Evolutionary conservation across 2,113 vertebrate species (phyloP).

Genomic region (Marcusenius ussheri): DNA sequence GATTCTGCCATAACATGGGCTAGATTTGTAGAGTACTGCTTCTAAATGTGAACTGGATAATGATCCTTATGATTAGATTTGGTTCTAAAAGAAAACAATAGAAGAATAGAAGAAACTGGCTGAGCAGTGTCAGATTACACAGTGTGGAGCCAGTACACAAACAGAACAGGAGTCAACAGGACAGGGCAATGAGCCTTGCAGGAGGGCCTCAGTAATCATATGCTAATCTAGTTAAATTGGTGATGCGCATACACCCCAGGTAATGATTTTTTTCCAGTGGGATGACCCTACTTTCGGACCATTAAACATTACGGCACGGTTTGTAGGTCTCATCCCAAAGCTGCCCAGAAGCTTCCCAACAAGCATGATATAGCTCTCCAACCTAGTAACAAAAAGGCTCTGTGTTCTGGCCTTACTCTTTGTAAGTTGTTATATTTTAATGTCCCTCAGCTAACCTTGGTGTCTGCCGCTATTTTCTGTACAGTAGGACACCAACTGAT

Average conservation of each 20-base stretch:
- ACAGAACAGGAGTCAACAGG: background rate
- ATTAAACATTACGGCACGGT: background rate
- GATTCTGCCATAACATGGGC: background rate
- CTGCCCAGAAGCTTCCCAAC: background rate
- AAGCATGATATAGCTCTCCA: background rate
- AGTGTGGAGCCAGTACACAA: background rate
- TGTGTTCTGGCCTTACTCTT: background rate
- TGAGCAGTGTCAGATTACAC: background rate
- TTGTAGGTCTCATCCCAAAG: background rate
- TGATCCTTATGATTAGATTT: background rate
- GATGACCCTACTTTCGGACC: background rate
- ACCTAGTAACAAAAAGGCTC: background rate
- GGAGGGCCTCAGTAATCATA: background rate
- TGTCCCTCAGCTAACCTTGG: background rate
- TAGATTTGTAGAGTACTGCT: background rate
- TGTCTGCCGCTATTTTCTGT: background rate
- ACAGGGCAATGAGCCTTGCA: background rate
- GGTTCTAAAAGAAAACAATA: background rate
- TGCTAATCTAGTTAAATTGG: slow-evolving; percentile 4
- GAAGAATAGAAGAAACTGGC: background rate
- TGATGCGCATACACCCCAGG: background rate
- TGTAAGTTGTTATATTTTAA: background rate
- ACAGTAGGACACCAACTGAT: background rate
- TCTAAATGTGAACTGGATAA: background rate
- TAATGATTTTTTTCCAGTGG: background rate